Conservation (phyloP, 2,113 vertebrate species). For the Phasianus colchicus region DNA sequence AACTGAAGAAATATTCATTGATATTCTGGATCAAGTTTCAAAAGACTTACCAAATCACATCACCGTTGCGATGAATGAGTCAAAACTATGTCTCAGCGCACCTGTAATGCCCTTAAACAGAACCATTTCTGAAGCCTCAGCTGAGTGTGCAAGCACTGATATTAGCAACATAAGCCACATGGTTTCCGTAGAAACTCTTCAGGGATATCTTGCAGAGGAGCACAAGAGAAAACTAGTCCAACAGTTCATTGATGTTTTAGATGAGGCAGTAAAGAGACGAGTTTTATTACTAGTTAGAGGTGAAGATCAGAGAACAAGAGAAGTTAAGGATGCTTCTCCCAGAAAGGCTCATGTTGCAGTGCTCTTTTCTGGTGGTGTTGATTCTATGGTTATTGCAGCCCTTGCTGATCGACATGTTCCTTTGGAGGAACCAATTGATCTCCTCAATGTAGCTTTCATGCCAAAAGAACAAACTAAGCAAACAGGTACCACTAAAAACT, state of each 20-base stretch:
- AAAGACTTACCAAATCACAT: constrained; percentile 74
- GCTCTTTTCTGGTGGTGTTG: constrained; percentile 94
- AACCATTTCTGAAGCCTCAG: constrained; percentile 28
- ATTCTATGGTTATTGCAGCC: constrained; percentile 91
- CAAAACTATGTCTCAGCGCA: constrained; percentile 71
- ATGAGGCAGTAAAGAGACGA: constrained; percentile 82
- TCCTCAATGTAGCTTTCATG: constrained; percentile 94
- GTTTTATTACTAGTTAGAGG: constrained; percentile 78
- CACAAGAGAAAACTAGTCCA: constrained; percentile 67
- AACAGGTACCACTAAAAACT: constrained; percentile 46
- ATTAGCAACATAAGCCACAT: neutral
- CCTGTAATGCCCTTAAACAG: constrained; percentile 85
- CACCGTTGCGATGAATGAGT: constrained; percentile 64
- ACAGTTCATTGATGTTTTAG: constrained; percentile 83
- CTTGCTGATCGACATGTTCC: constrained; percentile 90
- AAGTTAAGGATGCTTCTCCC: neutral
- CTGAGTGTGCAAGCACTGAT: neutral
- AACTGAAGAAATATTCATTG: neutral
- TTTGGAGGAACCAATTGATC: constrained; percentile 86
- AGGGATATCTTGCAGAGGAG: constrained; percentile 72
- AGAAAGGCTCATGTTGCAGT: constrained; percentile 81
- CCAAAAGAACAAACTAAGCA: constrained; percentile 64
- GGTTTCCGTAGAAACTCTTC: constrained; percentile 70
- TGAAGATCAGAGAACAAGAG: neutral
- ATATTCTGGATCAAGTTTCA: constrained; percentile 25